Conservation (phyloP, 2,888 invertebrate species). For the Clistopyga incitator region DNA sequence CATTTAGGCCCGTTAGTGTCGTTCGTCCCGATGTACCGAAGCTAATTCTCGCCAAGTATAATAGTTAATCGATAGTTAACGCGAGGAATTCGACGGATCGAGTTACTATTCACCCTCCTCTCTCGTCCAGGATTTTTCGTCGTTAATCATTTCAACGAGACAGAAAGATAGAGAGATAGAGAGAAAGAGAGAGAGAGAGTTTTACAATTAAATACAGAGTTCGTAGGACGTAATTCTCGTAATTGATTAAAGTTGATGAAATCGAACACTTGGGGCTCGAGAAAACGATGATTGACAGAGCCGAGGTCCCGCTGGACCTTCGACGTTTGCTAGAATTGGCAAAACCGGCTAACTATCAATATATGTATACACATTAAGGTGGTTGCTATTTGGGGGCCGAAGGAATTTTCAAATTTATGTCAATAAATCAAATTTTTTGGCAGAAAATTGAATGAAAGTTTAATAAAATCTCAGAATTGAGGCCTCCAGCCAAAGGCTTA, state of each 20-base stretch:
- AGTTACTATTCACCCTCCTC: background rate
- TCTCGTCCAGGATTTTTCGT: slow-evolving; percentile 20
- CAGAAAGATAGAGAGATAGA: background rate
- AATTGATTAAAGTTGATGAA: slow-evolving; percentile 53
- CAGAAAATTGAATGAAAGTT: too few species aligned
- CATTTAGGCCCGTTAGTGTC: slow-evolving; percentile 48
- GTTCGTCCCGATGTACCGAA: slow-evolving; percentile 50
- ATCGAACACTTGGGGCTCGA: slow-evolving; percentile 61
- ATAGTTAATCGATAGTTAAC: slow-evolving; percentile 22
- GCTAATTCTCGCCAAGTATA: slow-evolving; percentile 21
- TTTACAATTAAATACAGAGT: slow-evolving; percentile 54
- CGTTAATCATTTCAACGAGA: background rate
- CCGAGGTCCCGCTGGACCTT: slow-evolving; percentile 26
- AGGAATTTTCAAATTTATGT: too few species aligned
- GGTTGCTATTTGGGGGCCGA: too few species aligned
- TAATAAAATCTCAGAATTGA: too few species aligned
- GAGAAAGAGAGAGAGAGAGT: slow-evolving; percentile 28
- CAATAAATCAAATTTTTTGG: too few species aligned
- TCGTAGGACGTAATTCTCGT: slow-evolving; percentile 51
- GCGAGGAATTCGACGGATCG: slow-evolving; percentile 19
- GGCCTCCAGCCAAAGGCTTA: too few species aligned
- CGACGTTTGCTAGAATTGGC: slow-evolving; percentile 50
- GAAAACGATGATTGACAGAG: slow-evolving; percentile 55
- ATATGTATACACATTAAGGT: slow-evolving; percentile 9
- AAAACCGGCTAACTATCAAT: slow-evolving; percentile 53